Evolutionary conservation across 2,888 invertebrate genomes (phyloP).

Genomic region (Tridacna gigas): DNA sequence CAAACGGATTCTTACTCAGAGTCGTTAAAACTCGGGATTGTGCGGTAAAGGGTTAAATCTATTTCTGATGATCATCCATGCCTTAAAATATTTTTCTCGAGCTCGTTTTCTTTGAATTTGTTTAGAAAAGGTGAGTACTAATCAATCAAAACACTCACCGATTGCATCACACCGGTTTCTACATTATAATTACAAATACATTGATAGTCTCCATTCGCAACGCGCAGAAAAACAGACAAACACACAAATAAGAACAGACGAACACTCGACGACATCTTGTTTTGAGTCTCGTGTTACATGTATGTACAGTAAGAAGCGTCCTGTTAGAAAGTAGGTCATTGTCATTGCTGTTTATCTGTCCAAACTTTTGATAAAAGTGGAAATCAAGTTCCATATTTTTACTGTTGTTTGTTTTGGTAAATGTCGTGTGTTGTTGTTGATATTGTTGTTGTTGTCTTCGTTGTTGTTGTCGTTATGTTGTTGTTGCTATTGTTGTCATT

Average conservation of each 20-base stretch:
- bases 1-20: too few species aligned
- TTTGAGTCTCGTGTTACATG: not conserved
- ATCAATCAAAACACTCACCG: slow-evolving; percentile 10
- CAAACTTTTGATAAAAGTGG: not conserved
- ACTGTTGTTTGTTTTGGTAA: not conserved
- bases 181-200: slow-evolving; percentile 43
- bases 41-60: too few species aligned
- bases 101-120: too few species aligned
- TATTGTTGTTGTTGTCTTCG: too few species aligned
- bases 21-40: too few species aligned
- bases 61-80: too few species aligned
- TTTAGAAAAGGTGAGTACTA: too few species aligned
- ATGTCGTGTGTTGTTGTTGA: not conserved
- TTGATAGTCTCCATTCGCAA: slow-evolving; percentile 18
- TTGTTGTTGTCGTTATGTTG: too few species aligned
- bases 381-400: not conserved
- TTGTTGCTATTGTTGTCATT: too few species aligned
- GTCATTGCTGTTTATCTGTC: not conserved
- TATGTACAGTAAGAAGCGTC: not conserved
- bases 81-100: too few species aligned
- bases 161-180: slow-evolving; percentile 22
- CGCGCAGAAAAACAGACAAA: not conserved
- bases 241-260: not conserved
- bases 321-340: not conserved
- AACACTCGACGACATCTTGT: not conserved